Evolutionary conservation across 2,113 vertebrate species (phyloP), one percentile per base, ranked within the genome.

Genomic region (Probosciger aterrimus): DNA sequence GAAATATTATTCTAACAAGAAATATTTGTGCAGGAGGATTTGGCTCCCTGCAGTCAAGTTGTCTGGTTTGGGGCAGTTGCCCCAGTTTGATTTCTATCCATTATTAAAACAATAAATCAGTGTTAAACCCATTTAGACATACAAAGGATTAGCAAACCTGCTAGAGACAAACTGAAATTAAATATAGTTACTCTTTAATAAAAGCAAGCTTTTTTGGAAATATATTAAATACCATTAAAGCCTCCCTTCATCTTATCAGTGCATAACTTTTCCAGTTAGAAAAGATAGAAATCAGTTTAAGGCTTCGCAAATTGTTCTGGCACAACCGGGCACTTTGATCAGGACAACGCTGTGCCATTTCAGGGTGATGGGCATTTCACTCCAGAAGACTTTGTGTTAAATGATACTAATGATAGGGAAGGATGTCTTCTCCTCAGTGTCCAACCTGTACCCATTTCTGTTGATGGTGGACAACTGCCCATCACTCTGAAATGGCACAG

Each of bases 241-340:
- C n/a, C 27, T 93, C 27, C 53, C 50, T 46, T 71, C 20, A 44
- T 30, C 18, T 95, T 60, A 90, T 41, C 60, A 92, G 11, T 47
- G 35, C 10, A 5, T 35, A 68, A 43, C 25, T 77, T 81, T 50
- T 65, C 31, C 30, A 39, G 18, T 25, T 39, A 68, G 44, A 84
- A 91, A 91, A 69, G 19, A 75, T 6, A 86, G 13, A 81, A 27
- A 75, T 52, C 33, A 75, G 27, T 63, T 49, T 47, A 75, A 84
- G 52, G 52, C 27, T 50, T 53, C 76, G 80, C 37, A 44, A 3
- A 46, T n/a, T 19, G 31, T 77, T 76, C 64, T 47, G 33, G 46
- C 31, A 75, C 33, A 82, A 43, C 17, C 2, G 43, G 30, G 27
- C 18, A 24, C 59, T 59, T 89, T 0, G 0, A 73, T 47, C 23